Percentiles rank a stretch among this genome's conserved stretches.
Evolutionary conservation across 2,888 invertebrate genomes (phyloP).

Genomic region (Corythucha ciliata): DNA sequence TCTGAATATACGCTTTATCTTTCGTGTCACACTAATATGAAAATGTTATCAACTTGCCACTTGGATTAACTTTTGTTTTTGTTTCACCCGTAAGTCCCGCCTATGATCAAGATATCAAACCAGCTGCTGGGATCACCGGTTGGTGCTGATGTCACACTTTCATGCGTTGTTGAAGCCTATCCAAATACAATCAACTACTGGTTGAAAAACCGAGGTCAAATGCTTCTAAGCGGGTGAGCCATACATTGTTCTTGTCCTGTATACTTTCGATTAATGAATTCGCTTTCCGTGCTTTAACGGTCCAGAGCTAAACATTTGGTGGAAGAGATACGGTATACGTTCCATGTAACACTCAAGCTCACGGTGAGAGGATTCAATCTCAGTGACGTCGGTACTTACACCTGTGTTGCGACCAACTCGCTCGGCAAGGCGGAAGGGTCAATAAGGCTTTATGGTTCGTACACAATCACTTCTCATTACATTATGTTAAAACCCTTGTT

Average conservation of each 20-base stretch:
- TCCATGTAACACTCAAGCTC: slow-evolving; percentile 66
- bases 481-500: too few species aligned
- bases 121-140: slow-evolving; percentile 79
- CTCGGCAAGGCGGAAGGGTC: slow-evolving; percentile 70
- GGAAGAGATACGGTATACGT: slow-evolving; percentile 61
- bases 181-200: slow-evolving; percentile 69
- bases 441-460: slow-evolving; percentile 63
- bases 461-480: too few species aligned
- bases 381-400: slow-evolving; percentile 62
- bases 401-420: slow-evolving; percentile 71
- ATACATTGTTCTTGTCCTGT: background rate
- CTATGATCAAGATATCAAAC: slow-evolving; percentile 79
- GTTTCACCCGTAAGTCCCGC: slow-evolving; percentile 56
- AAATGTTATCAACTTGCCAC: too few species aligned
- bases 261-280: background rate
- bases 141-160: slow-evolving; percentile 65
- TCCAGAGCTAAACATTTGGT: slow-evolving; percentile 26
- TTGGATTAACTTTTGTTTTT: too few species aligned
- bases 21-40: too few species aligned
- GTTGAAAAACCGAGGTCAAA: slow-evolving; percentile 67
- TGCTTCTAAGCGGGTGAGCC: slow-evolving; percentile 66
- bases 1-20: too few species aligned
- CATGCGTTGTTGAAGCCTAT: slow-evolving; percentile 82
- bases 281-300: background rate
- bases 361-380: slow-evolving; percentile 52